Evolutionary conservation across 2,797 vertebrate genomes (phyloP), one percentile per base, ranked within the genome.

Genomic region (Salmo trutta): DNA sequence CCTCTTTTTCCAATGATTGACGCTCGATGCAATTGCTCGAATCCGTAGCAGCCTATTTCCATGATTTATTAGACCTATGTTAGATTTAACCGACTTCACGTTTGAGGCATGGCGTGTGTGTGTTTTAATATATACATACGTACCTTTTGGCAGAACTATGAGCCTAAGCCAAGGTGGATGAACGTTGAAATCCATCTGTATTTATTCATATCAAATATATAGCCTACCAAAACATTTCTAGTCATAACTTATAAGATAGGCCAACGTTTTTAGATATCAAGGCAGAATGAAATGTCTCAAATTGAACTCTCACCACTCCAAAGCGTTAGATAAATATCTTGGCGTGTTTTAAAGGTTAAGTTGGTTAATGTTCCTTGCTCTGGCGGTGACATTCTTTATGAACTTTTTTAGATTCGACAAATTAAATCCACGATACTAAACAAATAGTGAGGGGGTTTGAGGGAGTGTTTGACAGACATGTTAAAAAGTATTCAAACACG

Each of bases 371-470:
- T 87, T 80, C 77, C 73, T 78, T 85, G 75, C 83, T 83, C 70
- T 77, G 76, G 56, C 74, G 73, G 72, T 76, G 79, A 86, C 81
- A 78, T 75, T 83, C 86, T 89, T 54, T 88, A 91, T 88, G 88
- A 90, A 88, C 84, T 82, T 90, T 85, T 82, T 82, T 75, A 84
- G 83, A 88, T 87, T 90, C 87, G 81, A 91, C 88, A 92, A 91
- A 93, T 94, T 90, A 92, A 93, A 92, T 87, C 80, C 87, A 84
- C 85, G 71, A 85, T 84, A 82, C 80, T 78, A 92, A 88, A 84
- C 88, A 92, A 94, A 92, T 83, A 93, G 76, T 80, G 84, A 74
- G 77, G 71, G 41, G 71, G 79, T 79, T 79, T 79, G 79, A 75
- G 69, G 69, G 82, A 88, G 80, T 82, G 89, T 88, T 84, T 90